Conservation (phyloP, 2,888 invertebrate genomes). For the Andrena chrysosceles region DNA sequence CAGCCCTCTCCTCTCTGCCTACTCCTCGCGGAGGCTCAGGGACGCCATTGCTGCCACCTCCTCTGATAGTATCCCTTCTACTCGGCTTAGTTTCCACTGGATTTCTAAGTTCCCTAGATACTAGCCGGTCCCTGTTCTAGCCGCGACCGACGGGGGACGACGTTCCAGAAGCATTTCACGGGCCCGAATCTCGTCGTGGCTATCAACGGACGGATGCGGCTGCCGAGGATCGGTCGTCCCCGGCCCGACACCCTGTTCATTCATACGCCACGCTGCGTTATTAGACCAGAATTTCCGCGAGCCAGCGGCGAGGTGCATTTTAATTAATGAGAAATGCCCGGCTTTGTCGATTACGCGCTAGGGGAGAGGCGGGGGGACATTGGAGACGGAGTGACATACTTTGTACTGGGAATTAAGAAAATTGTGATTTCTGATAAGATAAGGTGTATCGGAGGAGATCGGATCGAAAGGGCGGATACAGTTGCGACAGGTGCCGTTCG, state of each 20-base stretch:
- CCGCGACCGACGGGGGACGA: constrained; percentile 30
- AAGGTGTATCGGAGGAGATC: constrained; percentile 17
- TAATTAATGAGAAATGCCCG: neutral
- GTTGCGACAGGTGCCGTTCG: constrained; percentile 26
- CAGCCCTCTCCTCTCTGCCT: constrained; percentile 66
- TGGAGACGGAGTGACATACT: too few relatives aligned
- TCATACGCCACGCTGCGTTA: neutral
- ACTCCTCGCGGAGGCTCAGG: constrained; percentile 57
- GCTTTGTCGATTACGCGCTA: neutral
- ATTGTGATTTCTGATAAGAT: constrained; percentile 45
- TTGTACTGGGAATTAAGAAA: constrained; percentile 28
- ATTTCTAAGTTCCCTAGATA: constrained; percentile 72
- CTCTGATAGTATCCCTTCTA: constrained; percentile 71
- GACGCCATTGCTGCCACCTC: constrained; percentile 74
- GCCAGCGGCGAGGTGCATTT: neutral
- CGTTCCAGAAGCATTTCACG: constrained; percentile 48
- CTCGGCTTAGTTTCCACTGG: constrained; percentile 65
- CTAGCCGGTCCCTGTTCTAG: constrained; percentile 53
- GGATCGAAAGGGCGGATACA: neutral
- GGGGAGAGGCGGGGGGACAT: neutral
- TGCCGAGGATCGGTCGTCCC: constrained; percentile 33
- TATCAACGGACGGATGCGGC: constrained; percentile 35
- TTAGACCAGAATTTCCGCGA: neutral
- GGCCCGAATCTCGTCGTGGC: constrained; percentile 39
- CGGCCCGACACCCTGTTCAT: constrained; percentile 44